Conservation (phyloP, 2,888 invertebrate species). For the Acronicta alni region DNA sequence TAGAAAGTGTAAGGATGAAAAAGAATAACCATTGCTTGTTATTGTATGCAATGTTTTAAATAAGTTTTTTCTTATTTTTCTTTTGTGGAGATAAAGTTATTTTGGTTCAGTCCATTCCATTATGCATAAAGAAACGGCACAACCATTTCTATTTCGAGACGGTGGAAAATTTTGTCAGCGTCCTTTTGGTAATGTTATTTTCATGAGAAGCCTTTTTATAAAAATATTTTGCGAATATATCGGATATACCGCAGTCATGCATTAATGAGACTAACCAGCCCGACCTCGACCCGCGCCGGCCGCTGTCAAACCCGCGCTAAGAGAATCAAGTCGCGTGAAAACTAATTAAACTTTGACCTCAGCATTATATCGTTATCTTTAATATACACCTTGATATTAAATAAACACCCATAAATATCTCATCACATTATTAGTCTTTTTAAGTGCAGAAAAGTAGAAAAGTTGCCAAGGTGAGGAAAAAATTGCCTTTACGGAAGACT, state of each 20-base stretch:
- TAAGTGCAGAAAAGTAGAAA: constrained; percentile 43
- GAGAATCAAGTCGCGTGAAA: constrained; percentile 75
- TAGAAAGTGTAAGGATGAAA: neutral
- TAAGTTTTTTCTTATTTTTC: neutral
- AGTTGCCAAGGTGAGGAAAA: constrained; percentile 47
- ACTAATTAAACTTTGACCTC: constrained; percentile 81
- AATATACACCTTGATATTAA: constrained; percentile 49
- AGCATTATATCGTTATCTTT: constrained; percentile 55
- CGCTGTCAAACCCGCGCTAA: constrained; percentile 64
- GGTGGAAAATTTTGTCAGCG: constrained; percentile 30
- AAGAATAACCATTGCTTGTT: neutral
- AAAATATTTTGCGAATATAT: constrained; percentile 34
- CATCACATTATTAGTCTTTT: constrained; percentile 38
- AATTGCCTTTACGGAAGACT: constrained; percentile 63
- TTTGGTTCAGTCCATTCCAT: constrained; percentile 34
- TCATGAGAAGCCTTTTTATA: constrained; percentile 30
- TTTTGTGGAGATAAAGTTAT: constrained; percentile 32
- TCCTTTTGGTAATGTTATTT: constrained; percentile 40
- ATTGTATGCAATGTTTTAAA: neutral
- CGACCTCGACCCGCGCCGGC: constrained; percentile 70
- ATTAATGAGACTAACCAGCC: constrained; percentile 76
- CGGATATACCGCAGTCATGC: constrained; percentile 48
- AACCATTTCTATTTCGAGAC: constrained; percentile 24
- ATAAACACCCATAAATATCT: constrained; percentile 48
- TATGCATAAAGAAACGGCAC: constrained; percentile 40